Evolutionary conservation across 2,113 vertebrate species (phyloP).

Genomic region (Bubalus kerabau): DNA sequence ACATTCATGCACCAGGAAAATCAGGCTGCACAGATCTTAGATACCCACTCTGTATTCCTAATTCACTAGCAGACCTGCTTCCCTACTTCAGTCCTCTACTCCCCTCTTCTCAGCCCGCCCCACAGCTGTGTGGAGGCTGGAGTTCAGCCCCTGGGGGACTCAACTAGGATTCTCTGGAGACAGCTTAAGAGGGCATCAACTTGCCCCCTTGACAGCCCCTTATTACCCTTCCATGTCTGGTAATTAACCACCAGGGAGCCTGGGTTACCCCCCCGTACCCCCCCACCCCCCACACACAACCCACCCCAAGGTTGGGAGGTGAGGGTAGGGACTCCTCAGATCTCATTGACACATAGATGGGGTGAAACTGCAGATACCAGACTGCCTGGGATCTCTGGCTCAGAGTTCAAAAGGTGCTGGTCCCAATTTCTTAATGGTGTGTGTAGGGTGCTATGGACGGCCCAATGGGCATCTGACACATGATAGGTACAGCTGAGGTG

Average conservation of each 20-base stretch:
- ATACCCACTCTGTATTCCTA: background rate
- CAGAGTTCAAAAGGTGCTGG: background rate
- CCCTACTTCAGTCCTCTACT: background rate
- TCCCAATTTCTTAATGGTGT: background rate
- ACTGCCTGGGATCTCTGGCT: background rate
- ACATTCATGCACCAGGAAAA: background rate
- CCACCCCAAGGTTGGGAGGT: background rate
- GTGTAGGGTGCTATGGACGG: background rate
- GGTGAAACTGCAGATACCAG: background rate
- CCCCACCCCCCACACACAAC: background rate
- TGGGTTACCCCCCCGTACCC: background rate
- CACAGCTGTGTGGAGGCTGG: slow-evolving; percentile 63
- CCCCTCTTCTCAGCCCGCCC: background rate
- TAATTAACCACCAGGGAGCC: slow-evolving; percentile 31
- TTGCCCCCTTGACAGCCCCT: slow-evolving; percentile 53
- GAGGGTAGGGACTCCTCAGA: background rate
- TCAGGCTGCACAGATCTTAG: background rate
- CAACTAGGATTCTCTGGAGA: slow-evolving; percentile 45
- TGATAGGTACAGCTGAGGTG: background rate
- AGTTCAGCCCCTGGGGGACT: slow-evolving; percentile 27
- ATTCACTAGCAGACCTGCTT: background rate
- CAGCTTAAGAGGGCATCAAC: slow-evolving; percentile 39
- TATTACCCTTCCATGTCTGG: slow-evolving; percentile 38
- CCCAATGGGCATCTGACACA: background rate
- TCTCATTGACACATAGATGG: background rate